Conservation (phyloP, 1,140 invertebrate genomes). For the Cotesia glomerata region DNA sequence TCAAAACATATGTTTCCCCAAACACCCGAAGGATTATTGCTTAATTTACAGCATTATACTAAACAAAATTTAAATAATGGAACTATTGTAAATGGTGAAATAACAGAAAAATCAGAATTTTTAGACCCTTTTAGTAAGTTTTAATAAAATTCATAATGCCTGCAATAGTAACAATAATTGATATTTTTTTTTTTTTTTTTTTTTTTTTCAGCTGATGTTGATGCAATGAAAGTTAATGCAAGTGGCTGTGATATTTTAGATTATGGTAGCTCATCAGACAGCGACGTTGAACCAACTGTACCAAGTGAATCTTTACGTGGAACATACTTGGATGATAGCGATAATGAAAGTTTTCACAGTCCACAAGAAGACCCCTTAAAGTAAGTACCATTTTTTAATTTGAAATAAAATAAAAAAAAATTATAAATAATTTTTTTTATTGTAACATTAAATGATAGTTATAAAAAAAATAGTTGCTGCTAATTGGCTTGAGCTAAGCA, state of each 20-base stretch:
- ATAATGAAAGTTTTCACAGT: slow-evolving; percentile 79
- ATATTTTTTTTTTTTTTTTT: background rate
- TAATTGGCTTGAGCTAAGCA: slow-evolving; percentile 14
- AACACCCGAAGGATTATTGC: slow-evolving; percentile 68
- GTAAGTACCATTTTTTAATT: slow-evolving; percentile 61
- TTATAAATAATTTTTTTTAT: background rate
- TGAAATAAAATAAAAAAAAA: background rate
- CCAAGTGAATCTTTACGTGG: slow-evolving; percentile 72
- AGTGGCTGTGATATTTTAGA: slow-evolving; percentile 69
- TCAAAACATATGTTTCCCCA: slow-evolving; percentile 66
- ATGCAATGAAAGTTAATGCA: slow-evolving; percentile 65
- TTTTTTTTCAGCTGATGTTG: slow-evolving; percentile 64
- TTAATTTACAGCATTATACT: slow-evolving; percentile 67
- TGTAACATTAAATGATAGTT: background rate
- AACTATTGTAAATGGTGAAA: slow-evolving; percentile 43
- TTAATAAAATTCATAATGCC: too few relatives aligned
- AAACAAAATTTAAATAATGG: slow-evolving; percentile 45
- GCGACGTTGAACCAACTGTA: slow-evolving; percentile 72
- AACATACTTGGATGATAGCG: slow-evolving; percentile 73
- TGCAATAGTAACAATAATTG: too few relatives aligned
- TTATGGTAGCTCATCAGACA: slow-evolving; percentile 77
- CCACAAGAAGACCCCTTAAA: slow-evolving; percentile 79
- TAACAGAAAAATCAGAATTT: slow-evolving; percentile 47
- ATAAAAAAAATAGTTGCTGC: background rate
- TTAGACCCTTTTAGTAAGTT: slow-evolving; percentile 67